A percentile compares a stretch with the other conserved stretches of the same genome.
Evolutionary conservation across 2,113 vertebrate genomes (phyloP).

Genomic region (Thalassoma bifasciatum): DNA sequence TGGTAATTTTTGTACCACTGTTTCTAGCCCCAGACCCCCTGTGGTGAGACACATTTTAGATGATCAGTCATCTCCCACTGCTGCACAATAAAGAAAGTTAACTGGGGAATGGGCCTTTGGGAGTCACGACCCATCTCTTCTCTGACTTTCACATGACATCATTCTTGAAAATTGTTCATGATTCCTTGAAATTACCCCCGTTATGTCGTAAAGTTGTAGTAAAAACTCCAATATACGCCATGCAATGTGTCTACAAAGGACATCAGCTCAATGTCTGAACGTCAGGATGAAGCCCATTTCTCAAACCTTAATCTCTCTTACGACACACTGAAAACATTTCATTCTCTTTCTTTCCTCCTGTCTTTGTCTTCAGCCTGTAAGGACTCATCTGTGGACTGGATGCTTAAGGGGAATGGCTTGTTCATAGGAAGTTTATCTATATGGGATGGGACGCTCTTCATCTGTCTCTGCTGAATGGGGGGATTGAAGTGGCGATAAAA

Average conservation of each 20-base stretch:
- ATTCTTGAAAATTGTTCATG: slow-evolving; percentile 37
- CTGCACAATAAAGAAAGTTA: slow-evolving; percentile 30
- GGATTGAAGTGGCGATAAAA: slow-evolving; percentile 46
- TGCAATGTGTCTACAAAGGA: slow-evolving; percentile 19
- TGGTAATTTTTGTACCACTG: neutral
- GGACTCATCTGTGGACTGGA: slow-evolving; percentile 55
- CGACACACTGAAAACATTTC: slow-evolving; percentile 45
- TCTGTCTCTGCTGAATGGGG: slow-evolving; percentile 42
- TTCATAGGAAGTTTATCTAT: slow-evolving; percentile 41
- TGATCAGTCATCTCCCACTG: slow-evolving; percentile 25
- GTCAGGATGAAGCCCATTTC: slow-evolving; percentile 23
- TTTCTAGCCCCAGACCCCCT: neutral
- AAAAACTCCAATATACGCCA: neutral
- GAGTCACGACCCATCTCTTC: slow-evolving; percentile 7
- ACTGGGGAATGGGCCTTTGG: slow-evolving; percentile 22
- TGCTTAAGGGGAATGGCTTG: slow-evolving; percentile 45
- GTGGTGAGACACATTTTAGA: slow-evolving; percentile 23
- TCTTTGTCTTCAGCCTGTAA: slow-evolving; percentile 72
- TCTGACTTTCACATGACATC: slow-evolving; percentile 37
- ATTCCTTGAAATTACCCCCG: slow-evolving; percentile 35
- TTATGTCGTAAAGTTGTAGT: neutral
- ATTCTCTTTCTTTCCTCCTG: slow-evolving; percentile 47
- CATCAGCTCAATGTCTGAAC: slow-evolving; percentile 31
- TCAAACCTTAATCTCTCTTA: slow-evolving; percentile 31
- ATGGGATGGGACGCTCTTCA: slow-evolving; percentile 50